Evolutionary conservation across 1,140 invertebrate species (phyloP), one percentile per base, ranked within the genome.

Genomic region (Papilio polytes): DNA sequence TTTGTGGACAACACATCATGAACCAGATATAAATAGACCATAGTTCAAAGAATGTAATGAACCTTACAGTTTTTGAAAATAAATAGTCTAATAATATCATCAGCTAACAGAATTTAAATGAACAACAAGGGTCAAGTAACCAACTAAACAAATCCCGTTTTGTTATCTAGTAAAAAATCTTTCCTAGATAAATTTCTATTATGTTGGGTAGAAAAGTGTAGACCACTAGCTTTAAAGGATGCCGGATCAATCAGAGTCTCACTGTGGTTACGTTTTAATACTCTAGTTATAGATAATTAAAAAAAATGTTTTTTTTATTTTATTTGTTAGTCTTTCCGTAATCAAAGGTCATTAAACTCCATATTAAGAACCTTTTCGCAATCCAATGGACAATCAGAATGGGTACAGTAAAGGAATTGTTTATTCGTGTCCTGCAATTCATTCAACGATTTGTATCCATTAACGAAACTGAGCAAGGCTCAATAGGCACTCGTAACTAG

Each of bases 381-480:
- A 80, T 80, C 77, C 78, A 13, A 20, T 36, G 8, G 70, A n/a
- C 4, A 41, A n/a, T 41, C 36, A 18, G 41, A 44, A 44, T 20
- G 36, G 41, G 13, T 2, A 46, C 8, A 41, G 41, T 36, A 74
- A 74, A 79, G 74, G 59, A 70, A 72, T 79, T 80, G 83, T 78
- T 85, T 83, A 85, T 83, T 83, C 74, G 63, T 77, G 26, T 72
- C 74, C 74, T 80, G 83, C 80, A 89, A 90, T 91, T 91, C 85
- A 90, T 85, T 87, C 81, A 80, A 86, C 89, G 91, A 91, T 92
- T 91, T 90, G 87, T 92, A 89, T 91, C 88, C 89, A 94, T 92
- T 93, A 91, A 87, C 86, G 6, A 86, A 89, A 89, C 85, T 90
- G 87, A 85, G 86, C 85, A 89, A 89, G 87, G 88, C 89, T 93